Percentiles rank a stretch among this genome's conserved stretches.
These are phyloP conservation scores for Neosalanx taihuensis DNA, from an alignment of 2,797 vertebrate species.

Conservation along the genomic window DNA sequence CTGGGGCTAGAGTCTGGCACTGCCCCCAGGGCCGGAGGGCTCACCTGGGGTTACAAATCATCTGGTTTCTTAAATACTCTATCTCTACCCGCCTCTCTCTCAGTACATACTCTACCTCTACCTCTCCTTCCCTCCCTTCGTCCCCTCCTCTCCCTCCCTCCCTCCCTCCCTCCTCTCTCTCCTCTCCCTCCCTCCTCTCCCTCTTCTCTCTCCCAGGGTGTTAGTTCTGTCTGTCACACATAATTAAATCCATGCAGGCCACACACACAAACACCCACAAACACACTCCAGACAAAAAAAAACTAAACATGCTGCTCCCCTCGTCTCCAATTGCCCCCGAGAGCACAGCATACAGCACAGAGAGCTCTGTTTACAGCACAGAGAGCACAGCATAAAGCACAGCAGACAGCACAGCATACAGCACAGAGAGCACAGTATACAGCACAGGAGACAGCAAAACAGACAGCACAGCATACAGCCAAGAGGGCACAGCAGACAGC, in stretches of 20 bases:
- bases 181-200: not conserved
- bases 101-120: not conserved
- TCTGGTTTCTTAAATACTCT: constrained; percentile 24
- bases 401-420: no score
- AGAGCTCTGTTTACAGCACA: no score
- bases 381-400: no score
- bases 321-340: not conserved
- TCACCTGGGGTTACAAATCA: constrained; percentile 51
- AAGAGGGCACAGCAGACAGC: not conserved
- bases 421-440: no score
- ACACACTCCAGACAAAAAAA: not conserved
- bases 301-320: constrained; percentile 6
- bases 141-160: not conserved
- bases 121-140: not conserved
- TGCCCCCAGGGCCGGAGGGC: constrained; percentile 23
- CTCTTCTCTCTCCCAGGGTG: constrained; percentile 53
- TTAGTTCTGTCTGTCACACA: constrained; percentile 45
- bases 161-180: constrained; percentile 2
- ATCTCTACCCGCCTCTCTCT: not conserved
- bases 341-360: no score
- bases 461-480: not conserved
- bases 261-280: constrained; percentile 12
- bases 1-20: constrained; percentile 23
- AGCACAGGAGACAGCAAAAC: not conserved
- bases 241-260: constrained; percentile 54